phyloP scores from a whole-genome alignment of 2,888 invertebrate species.

The Campoplex nolae region DNA sequence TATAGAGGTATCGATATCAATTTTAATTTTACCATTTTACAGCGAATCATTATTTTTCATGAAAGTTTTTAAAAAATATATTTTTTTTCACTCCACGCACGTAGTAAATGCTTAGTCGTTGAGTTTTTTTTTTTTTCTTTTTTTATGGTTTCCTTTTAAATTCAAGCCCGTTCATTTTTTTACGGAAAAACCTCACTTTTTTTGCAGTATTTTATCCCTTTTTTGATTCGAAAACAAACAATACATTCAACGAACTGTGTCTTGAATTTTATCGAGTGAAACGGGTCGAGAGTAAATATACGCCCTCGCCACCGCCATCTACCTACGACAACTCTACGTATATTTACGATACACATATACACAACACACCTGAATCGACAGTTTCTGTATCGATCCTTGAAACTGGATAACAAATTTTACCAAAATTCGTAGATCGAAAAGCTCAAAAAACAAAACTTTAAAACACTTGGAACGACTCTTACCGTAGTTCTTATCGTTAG shows the following conservation, averaged over 20 bases:
- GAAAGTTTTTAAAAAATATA: background rate
- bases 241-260: slow-evolving; percentile 59
- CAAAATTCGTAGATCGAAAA: slow-evolving; percentile 36
- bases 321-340: slow-evolving; percentile 24
- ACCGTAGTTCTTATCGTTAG: too few relatives aligned
- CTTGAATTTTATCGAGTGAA: slow-evolving; percentile 63
- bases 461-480: background rate
- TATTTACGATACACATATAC: slow-evolving; percentile 16
- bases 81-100: background rate
- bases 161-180: slow-evolving; percentile 13
- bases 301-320: background rate
- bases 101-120: background rate
- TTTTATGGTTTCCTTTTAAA: slow-evolving; percentile 4
- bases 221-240: slow-evolving; percentile 36
- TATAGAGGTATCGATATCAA: background rate
- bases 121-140: slow-evolving; percentile 7
- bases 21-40: background rate
- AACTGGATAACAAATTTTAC: slow-evolving; percentile 54
- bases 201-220: slow-evolving; percentile 46
- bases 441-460: background rate
- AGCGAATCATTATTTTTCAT: background rate
- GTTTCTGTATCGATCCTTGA: slow-evolving; percentile 57
- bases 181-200: background rate
- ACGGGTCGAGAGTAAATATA: slow-evolving; percentile 52
- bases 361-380: slow-evolving; percentile 28